Conservation (phyloP, 2,797 vertebrate genomes). For the Schizothorax lantsangensis region DNA sequence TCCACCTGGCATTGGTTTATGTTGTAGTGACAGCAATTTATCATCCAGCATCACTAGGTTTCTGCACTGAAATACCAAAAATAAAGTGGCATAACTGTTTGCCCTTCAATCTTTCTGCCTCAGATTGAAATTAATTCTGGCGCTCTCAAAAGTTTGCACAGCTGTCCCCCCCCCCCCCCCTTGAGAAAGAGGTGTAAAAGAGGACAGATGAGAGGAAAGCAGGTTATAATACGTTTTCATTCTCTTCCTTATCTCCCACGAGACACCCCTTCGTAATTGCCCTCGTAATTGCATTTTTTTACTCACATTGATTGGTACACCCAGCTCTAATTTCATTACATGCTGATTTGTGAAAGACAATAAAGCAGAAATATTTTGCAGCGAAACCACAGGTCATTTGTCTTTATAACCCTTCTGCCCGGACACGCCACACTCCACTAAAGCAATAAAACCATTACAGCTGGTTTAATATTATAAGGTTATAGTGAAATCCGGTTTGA, state of each 20-base stretch:
- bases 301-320: constrained; percentile 66
- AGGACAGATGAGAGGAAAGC: constrained; percentile 36
- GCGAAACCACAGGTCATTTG: constrained; percentile 62
- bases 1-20: background rate
- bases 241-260: constrained; percentile 60
- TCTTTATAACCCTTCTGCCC: constrained; percentile 68
- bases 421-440: constrained; percentile 59
- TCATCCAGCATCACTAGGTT: background rate
- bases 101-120: constrained; percentile 10
- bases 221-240: constrained; percentile 61
- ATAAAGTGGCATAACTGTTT: background rate
- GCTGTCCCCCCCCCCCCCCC: background rate
- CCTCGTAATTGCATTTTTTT: constrained; percentile 70
- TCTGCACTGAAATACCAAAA: background rate
- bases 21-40: background rate
- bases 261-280: constrained; percentile 65
- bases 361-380: constrained; percentile 66
- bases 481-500: constrained; percentile 20
- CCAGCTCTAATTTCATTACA: constrained; percentile 70
- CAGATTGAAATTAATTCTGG: background rate
- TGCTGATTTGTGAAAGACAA: constrained; percentile 70
- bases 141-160: constrained; percentile 15
- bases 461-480: constrained; percentile 36
- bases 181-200: constrained; percentile 51
- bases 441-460: constrained; percentile 64